Evolutionary conservation across 1,140 invertebrate species (phyloP).

Genomic region (Eulimnadia texana): DNA sequence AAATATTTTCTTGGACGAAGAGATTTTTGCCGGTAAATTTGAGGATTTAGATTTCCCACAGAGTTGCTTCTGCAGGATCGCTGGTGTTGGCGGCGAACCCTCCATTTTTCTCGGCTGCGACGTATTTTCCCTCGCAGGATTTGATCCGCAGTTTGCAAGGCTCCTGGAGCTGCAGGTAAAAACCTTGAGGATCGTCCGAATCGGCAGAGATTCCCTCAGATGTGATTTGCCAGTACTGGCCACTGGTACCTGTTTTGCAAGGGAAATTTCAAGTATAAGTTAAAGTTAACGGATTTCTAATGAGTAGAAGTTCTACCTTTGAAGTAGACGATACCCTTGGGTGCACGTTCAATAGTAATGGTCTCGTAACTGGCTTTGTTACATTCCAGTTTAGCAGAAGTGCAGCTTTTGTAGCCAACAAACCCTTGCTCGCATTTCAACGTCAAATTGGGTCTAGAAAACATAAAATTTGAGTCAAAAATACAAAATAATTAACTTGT

Average conservation of each 20-base stretch:
- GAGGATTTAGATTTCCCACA: conserved; percentile 82
- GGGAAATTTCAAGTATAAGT: too few relatives aligned
- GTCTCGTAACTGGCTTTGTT: conserved; percentile 91
- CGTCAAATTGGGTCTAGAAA: conserved; percentile 68
- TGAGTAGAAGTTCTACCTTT: too few relatives aligned
- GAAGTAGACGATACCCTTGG: conserved; percentile 78
- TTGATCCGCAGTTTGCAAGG: conserved; percentile 84
- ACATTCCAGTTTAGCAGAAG: conserved; percentile 74
- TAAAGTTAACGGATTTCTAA: too few relatives aligned
- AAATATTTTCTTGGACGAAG: too few relatives aligned
- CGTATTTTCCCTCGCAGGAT: conserved; percentile 54
- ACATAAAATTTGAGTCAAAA: background rate
- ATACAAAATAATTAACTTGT: background rate
- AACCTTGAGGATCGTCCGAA: conserved; percentile 67
- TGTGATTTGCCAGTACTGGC: conserved; percentile 83
- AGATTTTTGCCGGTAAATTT: too few relatives aligned
- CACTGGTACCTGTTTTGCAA: conserved; percentile 56
- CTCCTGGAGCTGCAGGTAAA: conserved; percentile 82
- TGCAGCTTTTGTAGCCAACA: conserved; percentile 72
- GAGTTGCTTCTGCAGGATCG: conserved; percentile 63
- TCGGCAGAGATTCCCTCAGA: conserved; percentile 75
- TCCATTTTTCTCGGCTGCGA: conserved; percentile 88
- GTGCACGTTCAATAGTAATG: conserved; percentile 73
- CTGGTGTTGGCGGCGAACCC: conserved; percentile 67
- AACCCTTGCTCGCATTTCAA: conserved; percentile 92